Percentiles rank a stretch among this genome's conserved stretches.
phyloP scores from a whole-genome alignment of 2,797 vertebrate genomes.

The Denticeps clupeoides region DNA sequence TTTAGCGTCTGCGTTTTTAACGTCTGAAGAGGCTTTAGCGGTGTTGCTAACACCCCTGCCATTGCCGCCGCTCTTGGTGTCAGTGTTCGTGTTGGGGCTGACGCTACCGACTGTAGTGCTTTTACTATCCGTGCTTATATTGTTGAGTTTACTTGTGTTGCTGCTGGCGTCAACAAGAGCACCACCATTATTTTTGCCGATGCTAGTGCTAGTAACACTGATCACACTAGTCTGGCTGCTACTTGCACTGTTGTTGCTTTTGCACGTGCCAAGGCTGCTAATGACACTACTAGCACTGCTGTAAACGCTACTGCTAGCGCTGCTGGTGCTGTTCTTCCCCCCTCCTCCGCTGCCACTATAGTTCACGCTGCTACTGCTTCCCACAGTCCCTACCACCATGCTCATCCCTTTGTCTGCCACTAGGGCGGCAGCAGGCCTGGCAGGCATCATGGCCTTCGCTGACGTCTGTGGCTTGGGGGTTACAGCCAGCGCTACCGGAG shows the following conservation, averaged over 20 bases:
- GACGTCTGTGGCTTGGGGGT: slow-evolving; percentile 69
- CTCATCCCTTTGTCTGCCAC: slow-evolving; percentile 62
- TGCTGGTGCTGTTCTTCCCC: slow-evolving; percentile 31
- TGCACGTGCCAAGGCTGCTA: slow-evolving; percentile 40
- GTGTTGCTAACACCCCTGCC: slow-evolving; percentile 28
- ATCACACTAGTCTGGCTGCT: slow-evolving; percentile 34
- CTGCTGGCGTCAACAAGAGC: slow-evolving; percentile 7
- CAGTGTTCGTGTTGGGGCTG: slow-evolving; percentile 3
- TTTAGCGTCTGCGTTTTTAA: slow-evolving; percentile 22
- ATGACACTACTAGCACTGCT: slow-evolving; percentile 34
- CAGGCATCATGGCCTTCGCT: slow-evolving; percentile 64
- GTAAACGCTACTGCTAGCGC: slow-evolving; percentile 19
- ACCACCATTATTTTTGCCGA: slow-evolving; percentile 23
- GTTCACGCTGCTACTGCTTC: slow-evolving; percentile 54
- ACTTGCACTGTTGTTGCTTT: slow-evolving; percentile 11
- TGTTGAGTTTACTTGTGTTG: slow-evolving; percentile 17
- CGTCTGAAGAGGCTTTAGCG: slow-evolving; percentile 23
- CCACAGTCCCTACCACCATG: slow-evolving; percentile 60
- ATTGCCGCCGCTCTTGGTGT: slow-evolving; percentile 34
- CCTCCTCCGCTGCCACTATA: slow-evolving; percentile 45
- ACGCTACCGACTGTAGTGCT: slow-evolving; percentile 18
- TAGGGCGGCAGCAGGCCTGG: slow-evolving; percentile 56
- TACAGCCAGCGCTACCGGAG: slow-evolving; percentile 75
- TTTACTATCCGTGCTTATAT: slow-evolving; percentile 23
- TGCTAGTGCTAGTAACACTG: slow-evolving; percentile 20